phyloP scores from a whole-genome alignment of 1,140 invertebrate genomes.

The Euglossa dilemma region DNA sequence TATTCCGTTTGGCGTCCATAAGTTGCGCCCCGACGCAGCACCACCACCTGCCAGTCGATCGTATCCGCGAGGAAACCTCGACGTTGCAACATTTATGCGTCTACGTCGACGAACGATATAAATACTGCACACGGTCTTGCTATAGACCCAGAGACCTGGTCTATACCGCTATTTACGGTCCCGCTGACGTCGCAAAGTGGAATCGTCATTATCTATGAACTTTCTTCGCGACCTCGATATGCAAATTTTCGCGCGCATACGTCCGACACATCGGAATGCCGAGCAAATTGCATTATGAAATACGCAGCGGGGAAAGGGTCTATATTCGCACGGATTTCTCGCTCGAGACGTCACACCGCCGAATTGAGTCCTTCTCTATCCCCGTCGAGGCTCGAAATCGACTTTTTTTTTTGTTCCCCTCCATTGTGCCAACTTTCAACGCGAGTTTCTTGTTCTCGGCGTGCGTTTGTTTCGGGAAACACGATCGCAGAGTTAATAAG shows the following conservation, averaged over 20 bases:
- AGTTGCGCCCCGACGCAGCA: background rate
- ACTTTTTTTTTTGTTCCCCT: background rate
- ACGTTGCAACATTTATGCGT: constrained; percentile 63
- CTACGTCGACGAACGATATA: constrained; percentile 71
- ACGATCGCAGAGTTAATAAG: background rate
- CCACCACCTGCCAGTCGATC: constrained; percentile 56
- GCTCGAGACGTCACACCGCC: background rate
- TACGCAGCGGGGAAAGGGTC: background rate
- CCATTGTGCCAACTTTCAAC: background rate
- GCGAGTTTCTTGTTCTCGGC: background rate
- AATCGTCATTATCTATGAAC: constrained; percentile 60
- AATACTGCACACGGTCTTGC: constrained; percentile 71
- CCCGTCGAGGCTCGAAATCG: background rate
- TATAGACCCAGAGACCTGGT: constrained; percentile 69
- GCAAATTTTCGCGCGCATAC: constrained; percentile 46
- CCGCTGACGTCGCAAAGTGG: constrained; percentile 54
- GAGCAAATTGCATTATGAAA: constrained; percentile 30
- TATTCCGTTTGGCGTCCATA: constrained; percentile 32
- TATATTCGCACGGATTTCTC: constrained; percentile 21
- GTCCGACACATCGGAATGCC: constrained; percentile 37
- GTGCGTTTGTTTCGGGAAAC: background rate
- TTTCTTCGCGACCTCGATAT: constrained; percentile 63
- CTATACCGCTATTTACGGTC: constrained; percentile 58
- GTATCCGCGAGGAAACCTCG: constrained; percentile 60
- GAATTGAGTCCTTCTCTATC: background rate